phyloP scores from a whole-genome alignment of 2,888 invertebrate species.

The Allygus modestus region DNA sequence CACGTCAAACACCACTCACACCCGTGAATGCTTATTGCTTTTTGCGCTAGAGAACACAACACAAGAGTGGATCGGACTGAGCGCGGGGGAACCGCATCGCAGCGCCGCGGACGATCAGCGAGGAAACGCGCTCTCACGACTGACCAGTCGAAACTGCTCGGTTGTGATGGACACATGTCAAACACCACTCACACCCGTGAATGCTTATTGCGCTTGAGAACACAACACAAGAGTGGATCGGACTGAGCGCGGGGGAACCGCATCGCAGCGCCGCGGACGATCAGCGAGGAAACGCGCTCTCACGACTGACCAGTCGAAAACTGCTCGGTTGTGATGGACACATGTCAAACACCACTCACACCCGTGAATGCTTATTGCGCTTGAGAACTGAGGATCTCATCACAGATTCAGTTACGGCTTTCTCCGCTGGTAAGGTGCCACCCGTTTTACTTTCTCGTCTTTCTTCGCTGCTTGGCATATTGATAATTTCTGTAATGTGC shows the following conservation, averaged over 20 bases:
- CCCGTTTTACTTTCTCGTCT: conserved; percentile 18
- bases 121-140: too few species aligned
- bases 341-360: not conserved
- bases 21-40: not conserved
- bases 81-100: too few species aligned
- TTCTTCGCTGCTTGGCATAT: not conserved
- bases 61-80: too few species aligned
- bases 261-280: too few species aligned
- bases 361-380: not conserved
- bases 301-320: not conserved
- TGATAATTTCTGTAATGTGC: not conserved
- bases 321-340: not conserved
- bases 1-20: too few species aligned
- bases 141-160: too few species aligned
- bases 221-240: too few species aligned
- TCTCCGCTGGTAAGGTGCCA: not conserved
- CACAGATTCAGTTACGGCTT: conserved; percentile 2
- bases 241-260: not conserved
- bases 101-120: too few species aligned
- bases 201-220: too few species aligned
- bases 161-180: too few species aligned
- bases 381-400: not conserved
- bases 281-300: not conserved
- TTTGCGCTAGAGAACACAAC: too few species aligned
- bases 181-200: not conserved